A percentile compares a stretch with the other conserved stretches of the same genome.
Conservation (phyloP, 2,797 vertebrate species). For the Fringilla coelebs region DNA sequence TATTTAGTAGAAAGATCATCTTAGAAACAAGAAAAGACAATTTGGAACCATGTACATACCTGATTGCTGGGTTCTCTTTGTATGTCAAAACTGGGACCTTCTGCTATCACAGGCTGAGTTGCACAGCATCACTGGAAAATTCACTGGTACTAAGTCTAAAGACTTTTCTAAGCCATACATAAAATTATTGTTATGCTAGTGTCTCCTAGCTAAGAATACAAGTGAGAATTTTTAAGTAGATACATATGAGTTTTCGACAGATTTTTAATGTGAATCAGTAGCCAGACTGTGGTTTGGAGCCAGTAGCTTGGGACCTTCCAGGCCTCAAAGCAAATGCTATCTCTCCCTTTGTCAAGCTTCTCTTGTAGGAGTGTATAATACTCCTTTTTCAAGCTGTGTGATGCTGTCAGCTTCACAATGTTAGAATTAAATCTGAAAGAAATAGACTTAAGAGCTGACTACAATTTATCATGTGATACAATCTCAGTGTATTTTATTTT, state of each 20-base stretch:
- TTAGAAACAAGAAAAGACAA: background rate
- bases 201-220: background rate
- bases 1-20: background rate
- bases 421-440: conserved; percentile 35
- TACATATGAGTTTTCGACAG: background rate
- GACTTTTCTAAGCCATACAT: background rate
- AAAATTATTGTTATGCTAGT: background rate
- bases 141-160: background rate
- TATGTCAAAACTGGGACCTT: background rate
- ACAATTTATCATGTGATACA: conserved; percentile 54
- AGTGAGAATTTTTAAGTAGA: background rate
- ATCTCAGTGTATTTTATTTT: conserved; percentile 57
- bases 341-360: background rate
- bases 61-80: background rate
- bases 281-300: background rate
- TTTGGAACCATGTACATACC: background rate
- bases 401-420: conserved; percentile 25
- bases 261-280: background rate
- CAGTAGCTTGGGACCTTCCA: background rate
- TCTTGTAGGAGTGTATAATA: background rate
- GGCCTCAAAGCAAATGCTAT: background rate
- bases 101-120: background rate
- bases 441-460: conserved; percentile 14
- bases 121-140: background rate
- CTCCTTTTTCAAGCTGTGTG: background rate